phyloP scores from a whole-genome alignment of 2,888 invertebrate species.

The Drosophila buzzatii region DNA sequence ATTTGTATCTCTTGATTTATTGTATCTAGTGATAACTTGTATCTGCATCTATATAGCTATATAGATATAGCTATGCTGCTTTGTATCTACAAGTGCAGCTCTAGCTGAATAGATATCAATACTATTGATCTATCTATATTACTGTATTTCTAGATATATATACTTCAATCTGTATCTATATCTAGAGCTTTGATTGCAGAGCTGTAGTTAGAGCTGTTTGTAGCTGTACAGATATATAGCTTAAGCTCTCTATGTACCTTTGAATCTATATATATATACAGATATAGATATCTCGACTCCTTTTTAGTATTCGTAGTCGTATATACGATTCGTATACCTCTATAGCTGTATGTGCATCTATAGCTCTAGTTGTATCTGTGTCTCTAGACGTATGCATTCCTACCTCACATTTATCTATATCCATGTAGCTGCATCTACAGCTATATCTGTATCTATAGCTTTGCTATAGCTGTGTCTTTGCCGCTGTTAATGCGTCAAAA shows the following conservation, averaged over 20 bases:
- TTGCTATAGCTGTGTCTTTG: neutral
- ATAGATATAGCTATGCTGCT: neutral
- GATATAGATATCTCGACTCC: neutral
- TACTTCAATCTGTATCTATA: constrained; percentile 9
- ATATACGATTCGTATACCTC: neutral
- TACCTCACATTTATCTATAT: neutral
- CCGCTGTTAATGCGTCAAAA: constrained; percentile 45
- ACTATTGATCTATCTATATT: too few relatives aligned
- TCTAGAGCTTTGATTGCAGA: too few relatives aligned
- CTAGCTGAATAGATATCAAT: too few relatives aligned
- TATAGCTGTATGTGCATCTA: neutral
- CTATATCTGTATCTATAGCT: neutral
- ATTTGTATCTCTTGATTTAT: constrained; percentile 9
- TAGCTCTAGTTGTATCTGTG: neutral
- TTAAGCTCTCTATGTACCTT: neutral
- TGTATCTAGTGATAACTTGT: neutral
- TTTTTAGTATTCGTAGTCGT: too few relatives aligned
- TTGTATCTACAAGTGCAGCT: too few relatives aligned
- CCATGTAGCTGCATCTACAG: neutral
- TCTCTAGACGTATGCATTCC: neutral
- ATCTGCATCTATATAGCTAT: neutral
- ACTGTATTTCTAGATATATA: too few relatives aligned
- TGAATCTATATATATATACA: neutral
- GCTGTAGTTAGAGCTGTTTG: too few relatives aligned
- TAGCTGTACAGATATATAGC: neutral